Evolutionary conservation across 2,797 vertebrate genomes (phyloP), one percentile per base, ranked within the genome.

Genomic region (Liparis tanakae): DNA sequence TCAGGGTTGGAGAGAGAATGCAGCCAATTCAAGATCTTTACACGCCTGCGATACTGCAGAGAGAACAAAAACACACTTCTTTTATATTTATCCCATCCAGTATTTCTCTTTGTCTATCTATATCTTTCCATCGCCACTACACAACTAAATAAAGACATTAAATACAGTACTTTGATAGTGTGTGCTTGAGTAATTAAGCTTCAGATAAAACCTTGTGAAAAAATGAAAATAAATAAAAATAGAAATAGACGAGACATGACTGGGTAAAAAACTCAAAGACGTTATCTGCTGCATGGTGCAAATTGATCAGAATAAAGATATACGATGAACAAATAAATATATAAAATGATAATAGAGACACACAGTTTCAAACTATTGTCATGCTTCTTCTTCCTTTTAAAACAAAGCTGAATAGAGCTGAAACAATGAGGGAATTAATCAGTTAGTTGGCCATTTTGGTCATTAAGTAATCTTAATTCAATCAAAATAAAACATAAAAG

Each of bases 1-100:
- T 18, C 6, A 22, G 22, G 53, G 63, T 64, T 62, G 39, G 25
- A 72, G 65, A 67, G 59, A 54, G 36, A 78, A 66, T 10, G 58
- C 50, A 46, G 65, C 74, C 56, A 63, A 71, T 64, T 1, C 15
- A 80, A 68, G 41, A 61, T 63, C 58, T 25, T 78, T 43, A 17
- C 63, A 80, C 64, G 70, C 72, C 6, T 12, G 57, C 60, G 68
- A 79, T 65, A 36, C 20, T 46, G 22, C 17, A 18, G 65, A 48
- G 53, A 63, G 34, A 48, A 12, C 62, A 66, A 64, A 14, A 54
- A 15, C 4, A 15, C 25, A 34, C 25, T 22, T 14, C 61, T 57
- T 55, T 14, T 43, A 30, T 39, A 3, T 67, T 48, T 50, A 43
- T 57, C 5, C 33, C 7, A 55, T 48, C 25, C 5, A 56, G 10